Conservation (phyloP, 2,113 vertebrate genomes). For the Neogale vison region DNA sequence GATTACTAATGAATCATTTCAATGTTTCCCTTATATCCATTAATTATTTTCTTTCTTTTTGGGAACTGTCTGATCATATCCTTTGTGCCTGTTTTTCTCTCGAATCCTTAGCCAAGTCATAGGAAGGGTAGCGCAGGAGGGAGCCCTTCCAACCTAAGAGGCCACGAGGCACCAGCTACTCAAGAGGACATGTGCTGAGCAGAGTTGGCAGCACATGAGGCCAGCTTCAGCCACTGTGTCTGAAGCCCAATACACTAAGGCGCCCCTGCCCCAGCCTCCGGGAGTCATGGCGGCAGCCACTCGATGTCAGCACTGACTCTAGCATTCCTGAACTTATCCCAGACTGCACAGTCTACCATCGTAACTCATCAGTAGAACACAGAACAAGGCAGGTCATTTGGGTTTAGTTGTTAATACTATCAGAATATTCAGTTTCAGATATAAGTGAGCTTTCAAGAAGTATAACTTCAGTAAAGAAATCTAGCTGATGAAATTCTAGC, state of each 20-base stretch:
- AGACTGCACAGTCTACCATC: not conserved
- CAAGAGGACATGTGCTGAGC: fast-evolving
- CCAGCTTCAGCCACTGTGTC: not conserved
- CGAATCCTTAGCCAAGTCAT: not conserved
- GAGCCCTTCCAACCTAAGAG: not conserved
- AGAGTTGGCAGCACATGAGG: fast-evolving
- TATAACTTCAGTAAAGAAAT: not conserved
- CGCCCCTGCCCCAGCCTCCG: not conserved
- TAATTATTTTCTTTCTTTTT: not conserved
- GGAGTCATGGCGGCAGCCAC: not conserved
- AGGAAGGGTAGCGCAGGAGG: not conserved
- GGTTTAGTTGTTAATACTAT: not conserved
- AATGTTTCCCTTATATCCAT: not conserved
- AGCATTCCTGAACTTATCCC: not conserved
- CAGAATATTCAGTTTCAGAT: not conserved
- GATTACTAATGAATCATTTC: not conserved
- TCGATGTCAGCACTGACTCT: not conserved
- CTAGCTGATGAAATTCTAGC: not conserved
- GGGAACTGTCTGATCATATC: not conserved
- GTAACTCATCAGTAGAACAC: not conserved
- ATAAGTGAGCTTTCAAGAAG: not conserved
- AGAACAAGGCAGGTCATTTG: not conserved
- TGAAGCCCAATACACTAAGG: fast-evolving
- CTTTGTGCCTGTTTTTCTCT: not conserved
- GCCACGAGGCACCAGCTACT: not conserved